phyloP scores from a whole-genome alignment of 2,888 invertebrate species.

The Limenitis camilla region DNA sequence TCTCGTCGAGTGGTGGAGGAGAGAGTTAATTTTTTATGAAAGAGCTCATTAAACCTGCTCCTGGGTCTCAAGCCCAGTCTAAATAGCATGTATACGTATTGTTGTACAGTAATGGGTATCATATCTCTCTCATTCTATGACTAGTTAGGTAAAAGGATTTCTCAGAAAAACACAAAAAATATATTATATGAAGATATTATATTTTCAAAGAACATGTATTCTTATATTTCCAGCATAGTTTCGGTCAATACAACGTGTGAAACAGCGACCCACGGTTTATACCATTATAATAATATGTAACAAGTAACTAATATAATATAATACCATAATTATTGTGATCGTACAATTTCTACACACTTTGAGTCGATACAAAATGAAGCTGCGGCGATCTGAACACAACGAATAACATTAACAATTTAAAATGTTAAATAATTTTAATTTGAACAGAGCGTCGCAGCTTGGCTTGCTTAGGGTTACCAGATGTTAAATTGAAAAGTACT shows the following conservation, averaged over 20 bases:
- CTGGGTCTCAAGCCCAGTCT: no score
- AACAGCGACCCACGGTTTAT: conserved; percentile 47
- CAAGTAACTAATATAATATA: conserved; percentile 70
- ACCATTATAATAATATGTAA: conserved; percentile 50
- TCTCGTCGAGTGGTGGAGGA: no score
- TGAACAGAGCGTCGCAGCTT: conserved; percentile 46
- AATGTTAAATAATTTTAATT: conserved; percentile 19
- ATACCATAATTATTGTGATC: conserved; percentile 61
- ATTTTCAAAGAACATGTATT: conserved; percentile 73
- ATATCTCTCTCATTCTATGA: neutral
- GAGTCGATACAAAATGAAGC: conserved; percentile 58
- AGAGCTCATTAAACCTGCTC: no score
- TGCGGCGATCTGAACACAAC: conserved; percentile 42
- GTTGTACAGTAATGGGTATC: no score
- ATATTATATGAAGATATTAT: conserved; percentile 72
- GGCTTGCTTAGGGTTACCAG: conserved; percentile 11
- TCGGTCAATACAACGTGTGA: conserved; percentile 68
- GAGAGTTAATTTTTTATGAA: no score
- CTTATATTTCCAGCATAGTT: conserved; percentile 64
- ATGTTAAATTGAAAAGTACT: no score
- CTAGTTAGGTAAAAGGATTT: neutral
- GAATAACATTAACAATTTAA: conserved; percentile 19
- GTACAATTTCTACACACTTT: conserved; percentile 56
- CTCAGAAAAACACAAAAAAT: conserved; percentile 27
- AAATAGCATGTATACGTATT: no score